Base-by-base conservation (phyloP, 1,140 invertebrate species). In the Heliconius nattereri region DNA sequence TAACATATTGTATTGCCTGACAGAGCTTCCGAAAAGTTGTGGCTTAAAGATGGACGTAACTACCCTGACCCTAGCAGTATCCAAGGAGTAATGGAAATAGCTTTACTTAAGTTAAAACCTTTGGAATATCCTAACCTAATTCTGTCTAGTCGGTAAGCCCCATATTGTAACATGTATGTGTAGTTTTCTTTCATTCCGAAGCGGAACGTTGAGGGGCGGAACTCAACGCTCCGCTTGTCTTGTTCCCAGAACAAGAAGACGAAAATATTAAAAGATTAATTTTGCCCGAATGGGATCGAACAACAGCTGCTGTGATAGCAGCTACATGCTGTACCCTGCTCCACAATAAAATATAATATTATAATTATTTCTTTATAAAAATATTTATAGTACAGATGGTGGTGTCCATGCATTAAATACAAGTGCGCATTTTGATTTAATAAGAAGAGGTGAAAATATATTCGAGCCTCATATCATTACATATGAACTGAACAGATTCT, bases 361-460 rank as follows among this genome's bases (percentile, higher is more conserved):
- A 8, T 57, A 29, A 26, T 66, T 29, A 2, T 60, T 60, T 60
- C n/a, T 45, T 23, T 66, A 26, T 13, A 26, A 66, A 26, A 29
- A 26, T 7, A 16, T 7, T 26, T 66, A 29, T 85, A 97, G 97
- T 84, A 97, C 97, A 91, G 97, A 97, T 95, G 91, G 95, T 13
- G 97, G 97, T 78, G 97, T 97, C 7, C 97, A 97, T 92, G 96
- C 96, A 2, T 85, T 97, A 19, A 95, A 95, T 83, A 91, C 95
- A 20, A 95, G 95, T n/a, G 95, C 95, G 45, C 96, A 97, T 83
- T 94, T 97, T 79, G 96, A 97, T 80, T 80, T 97, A 78, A 84
- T 94, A 29, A 94, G 93, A 73, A 81, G 75, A 29, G 92, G 94
- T 78, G 82, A 92, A 23, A 71, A 74, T 8, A 86, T 95, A n/a